Conservation (phyloP, 2,888 invertebrate genomes). For the Diarsia mendica region DNA sequence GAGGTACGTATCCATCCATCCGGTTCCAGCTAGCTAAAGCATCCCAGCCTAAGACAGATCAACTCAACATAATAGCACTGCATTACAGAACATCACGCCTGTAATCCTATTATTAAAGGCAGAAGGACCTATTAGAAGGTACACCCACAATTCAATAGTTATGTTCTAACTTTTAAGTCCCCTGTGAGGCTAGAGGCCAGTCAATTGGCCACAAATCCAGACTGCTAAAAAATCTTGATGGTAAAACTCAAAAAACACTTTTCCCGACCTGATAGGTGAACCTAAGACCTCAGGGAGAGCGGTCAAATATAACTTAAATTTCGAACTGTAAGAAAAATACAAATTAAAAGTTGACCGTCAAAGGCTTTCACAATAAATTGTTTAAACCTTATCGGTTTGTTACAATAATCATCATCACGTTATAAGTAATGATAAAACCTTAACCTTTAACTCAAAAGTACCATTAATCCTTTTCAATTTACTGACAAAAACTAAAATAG, state of each 20-base stretch:
- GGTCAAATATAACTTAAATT: too few relatives aligned
- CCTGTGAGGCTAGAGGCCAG: neutral
- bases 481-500: neutral
- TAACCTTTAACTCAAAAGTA: neutral
- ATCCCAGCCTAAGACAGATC: neutral
- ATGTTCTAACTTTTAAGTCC: neutral
- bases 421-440: neutral
- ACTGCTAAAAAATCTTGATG: neutral
- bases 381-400: neutral
- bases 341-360: neutral
- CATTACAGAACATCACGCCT: neutral
- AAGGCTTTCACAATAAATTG: neutral
- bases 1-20: too few relatives aligned
- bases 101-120: neutral
- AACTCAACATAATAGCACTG: neutral
- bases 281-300: too few relatives aligned
- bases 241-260: too few relatives aligned
- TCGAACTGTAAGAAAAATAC: neutral
- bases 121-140: neutral
- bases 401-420: neutral
- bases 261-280: too few relatives aligned
- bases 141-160: neutral
- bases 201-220: neutral
- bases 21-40: neutral
- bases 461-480: constrained; percentile 6